These are phyloP conservation scores for Elaphurus davidianus DNA, from an alignment of 2,113 vertebrate species.

Conservation along the genomic window DNA sequence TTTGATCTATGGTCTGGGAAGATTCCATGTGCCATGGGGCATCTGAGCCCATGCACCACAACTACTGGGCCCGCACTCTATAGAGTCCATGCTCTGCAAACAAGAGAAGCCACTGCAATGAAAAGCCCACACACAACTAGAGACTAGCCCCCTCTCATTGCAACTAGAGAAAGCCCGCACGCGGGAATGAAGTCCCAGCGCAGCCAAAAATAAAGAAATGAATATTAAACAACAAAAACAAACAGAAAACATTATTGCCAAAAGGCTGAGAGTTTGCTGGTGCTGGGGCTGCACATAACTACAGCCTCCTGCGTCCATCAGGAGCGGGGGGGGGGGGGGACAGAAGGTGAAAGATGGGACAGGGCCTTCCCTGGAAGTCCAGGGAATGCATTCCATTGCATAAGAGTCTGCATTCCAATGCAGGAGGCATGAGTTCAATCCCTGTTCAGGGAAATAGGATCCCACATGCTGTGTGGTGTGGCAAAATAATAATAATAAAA, in stretches of 20 bases:
- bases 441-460: not conserved
- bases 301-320: accelerated
- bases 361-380: not conserved
- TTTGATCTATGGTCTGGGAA: not conserved
- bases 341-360: too few species aligned
- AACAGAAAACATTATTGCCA: not conserved
- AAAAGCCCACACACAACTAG: not conserved
- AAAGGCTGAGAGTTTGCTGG: not conserved
- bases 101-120: not conserved
- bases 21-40: not conserved
- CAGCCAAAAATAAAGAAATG: not conserved
- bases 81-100: not conserved
- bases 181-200: not conserved
- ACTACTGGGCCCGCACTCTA: not conserved
- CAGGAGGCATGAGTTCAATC: not conserved
- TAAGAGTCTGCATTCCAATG: not conserved
- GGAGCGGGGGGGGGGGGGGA: not conserved
- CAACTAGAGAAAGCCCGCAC: not conserved
- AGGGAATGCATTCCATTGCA: not conserved
- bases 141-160: not conserved
- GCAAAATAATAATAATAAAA: not conserved
- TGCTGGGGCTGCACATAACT: not conserved
- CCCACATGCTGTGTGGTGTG: not conserved
- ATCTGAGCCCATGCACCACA: not conserved
- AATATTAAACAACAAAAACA: not conserved